A percentile compares a stretch with the other conserved stretches of the same genome.
phyloP scores from a whole-genome alignment of 2,797 vertebrate genomes.

The Valencia hispanica region DNA sequence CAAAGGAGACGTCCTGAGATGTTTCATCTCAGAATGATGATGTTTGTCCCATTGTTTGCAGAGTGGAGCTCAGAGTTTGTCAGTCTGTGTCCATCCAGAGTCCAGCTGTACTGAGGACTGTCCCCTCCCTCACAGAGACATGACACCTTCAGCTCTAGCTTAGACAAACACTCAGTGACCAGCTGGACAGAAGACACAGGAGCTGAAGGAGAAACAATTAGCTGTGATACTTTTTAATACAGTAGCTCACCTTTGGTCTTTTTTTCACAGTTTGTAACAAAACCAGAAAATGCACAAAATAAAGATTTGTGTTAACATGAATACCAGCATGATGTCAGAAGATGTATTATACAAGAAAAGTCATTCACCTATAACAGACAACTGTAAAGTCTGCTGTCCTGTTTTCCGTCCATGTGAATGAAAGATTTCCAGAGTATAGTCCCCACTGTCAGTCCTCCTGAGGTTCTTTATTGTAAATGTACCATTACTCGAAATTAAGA shows the following conservation, averaged over 20 bases:
- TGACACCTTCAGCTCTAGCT: constrained; percentile 30
- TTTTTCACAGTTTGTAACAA: background rate
- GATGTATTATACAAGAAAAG: background rate
- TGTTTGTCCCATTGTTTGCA: constrained; percentile 16
- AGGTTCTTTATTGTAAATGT: background rate
- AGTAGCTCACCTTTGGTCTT: background rate
- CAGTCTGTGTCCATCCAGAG: constrained; percentile 52
- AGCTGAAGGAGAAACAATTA: constrained; percentile 46
- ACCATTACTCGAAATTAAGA: background rate
- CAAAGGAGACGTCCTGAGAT: constrained; percentile 47
- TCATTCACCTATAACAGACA: constrained; percentile 59
- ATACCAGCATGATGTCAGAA: background rate
- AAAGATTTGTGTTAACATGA: background rate
- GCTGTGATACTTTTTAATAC: background rate
- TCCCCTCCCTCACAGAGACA: constrained; percentile 56
- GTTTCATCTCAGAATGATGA: constrained; percentile 45
- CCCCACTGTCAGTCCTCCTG: constrained; percentile 18
- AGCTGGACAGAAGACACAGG: constrained; percentile 53
- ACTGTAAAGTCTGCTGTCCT: fast-evolving
- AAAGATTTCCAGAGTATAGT: background rate
- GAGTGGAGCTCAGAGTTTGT: constrained; percentile 34
- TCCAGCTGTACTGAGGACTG: constrained; percentile 61
- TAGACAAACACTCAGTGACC: constrained; percentile 11
- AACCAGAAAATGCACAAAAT: background rate
- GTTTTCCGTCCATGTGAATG: fast-evolving